Evolutionary conservation across 2,888 invertebrate genomes (phyloP).

Genomic region (Dolomedes plantarius): DNA sequence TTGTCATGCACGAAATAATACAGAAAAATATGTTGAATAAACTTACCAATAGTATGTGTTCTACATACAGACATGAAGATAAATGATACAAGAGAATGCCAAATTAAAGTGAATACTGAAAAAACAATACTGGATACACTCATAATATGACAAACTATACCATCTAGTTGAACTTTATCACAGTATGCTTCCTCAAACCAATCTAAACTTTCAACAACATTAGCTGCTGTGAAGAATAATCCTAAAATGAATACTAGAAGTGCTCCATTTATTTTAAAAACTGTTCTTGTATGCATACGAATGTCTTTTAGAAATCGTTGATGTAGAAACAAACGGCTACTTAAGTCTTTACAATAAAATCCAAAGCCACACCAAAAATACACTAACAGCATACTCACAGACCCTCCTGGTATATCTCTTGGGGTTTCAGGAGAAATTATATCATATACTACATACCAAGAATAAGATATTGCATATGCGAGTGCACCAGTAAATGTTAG

Average conservation of each 20-base stretch:
- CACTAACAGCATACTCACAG: conserved; percentile 76
- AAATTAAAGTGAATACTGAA: conserved; percentile 76
- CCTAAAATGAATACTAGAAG: conserved; percentile 75
- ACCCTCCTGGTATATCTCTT: conserved; percentile 76
- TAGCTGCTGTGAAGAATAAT: conserved; percentile 74
- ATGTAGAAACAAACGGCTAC: conserved; percentile 77
- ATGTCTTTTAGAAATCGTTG: conserved; percentile 77
- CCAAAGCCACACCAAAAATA: conserved; percentile 77
- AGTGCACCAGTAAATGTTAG: conserved; percentile 75
- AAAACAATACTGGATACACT: conserved; percentile 75
- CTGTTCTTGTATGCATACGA: conserved; percentile 77
- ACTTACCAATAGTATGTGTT: conserved; percentile 78
- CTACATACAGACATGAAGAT: conserved; percentile 78
- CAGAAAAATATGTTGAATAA: too few species aligned
- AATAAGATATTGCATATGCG: conserved; percentile 75
- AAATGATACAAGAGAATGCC: conserved; percentile 77
- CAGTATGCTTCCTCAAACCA: conserved; percentile 74
- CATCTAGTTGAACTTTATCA: conserved; percentile 74
- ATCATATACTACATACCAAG: conserved; percentile 76
- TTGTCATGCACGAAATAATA: too few species aligned
- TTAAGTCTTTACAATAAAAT: conserved; percentile 77
- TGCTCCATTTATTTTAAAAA: conserved; percentile 77
- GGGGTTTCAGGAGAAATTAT: conserved; percentile 75
- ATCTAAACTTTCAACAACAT: conserved; percentile 72
- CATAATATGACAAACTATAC: conserved; percentile 75